A percentile compares a stretch with the other conserved stretches of the same genome.
Conservation (phyloP, 2,113 vertebrate genomes). For the Plecturocebus donacophilus region DNA sequence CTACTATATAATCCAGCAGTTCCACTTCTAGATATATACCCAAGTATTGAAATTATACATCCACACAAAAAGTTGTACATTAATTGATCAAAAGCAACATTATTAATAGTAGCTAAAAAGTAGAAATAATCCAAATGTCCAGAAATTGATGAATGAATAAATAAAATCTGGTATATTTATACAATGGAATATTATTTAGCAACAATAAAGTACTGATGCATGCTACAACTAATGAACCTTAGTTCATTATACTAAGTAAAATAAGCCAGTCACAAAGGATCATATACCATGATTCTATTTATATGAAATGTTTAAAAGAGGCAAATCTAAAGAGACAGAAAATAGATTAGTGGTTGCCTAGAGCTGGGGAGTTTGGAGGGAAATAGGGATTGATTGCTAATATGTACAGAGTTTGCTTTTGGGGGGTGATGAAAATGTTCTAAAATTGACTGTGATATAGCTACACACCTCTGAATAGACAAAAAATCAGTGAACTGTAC, state of each 20-base stretch:
- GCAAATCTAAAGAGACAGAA: not conserved
- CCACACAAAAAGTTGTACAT: not conserved
- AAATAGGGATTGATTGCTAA: not conserved
- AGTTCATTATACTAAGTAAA: not conserved
- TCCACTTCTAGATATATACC: not conserved
- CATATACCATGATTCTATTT: not conserved
- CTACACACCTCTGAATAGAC: not conserved
- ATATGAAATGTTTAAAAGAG: not conserved
- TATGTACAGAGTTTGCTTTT: not conserved
- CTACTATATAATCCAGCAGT: not conserved
- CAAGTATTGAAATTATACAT: not conserved
- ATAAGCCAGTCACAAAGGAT: not conserved
- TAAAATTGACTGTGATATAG: not conserved
- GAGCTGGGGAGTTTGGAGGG: not conserved
- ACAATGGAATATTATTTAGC: not conserved
- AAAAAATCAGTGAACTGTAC: not conserved
- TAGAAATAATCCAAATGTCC: not conserved
- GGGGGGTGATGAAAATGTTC: not conserved
- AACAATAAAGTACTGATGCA: not conserved
- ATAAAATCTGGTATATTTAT: not conserved
- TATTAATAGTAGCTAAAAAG: constrained; percentile 17
- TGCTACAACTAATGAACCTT: not conserved
- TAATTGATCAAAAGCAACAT: not conserved
- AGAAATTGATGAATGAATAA: not conserved
- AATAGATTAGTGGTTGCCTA: not conserved